Evolutionary conservation across 2,888 invertebrate genomes (phyloP).

Genomic region (Junonia oenone): DNA sequence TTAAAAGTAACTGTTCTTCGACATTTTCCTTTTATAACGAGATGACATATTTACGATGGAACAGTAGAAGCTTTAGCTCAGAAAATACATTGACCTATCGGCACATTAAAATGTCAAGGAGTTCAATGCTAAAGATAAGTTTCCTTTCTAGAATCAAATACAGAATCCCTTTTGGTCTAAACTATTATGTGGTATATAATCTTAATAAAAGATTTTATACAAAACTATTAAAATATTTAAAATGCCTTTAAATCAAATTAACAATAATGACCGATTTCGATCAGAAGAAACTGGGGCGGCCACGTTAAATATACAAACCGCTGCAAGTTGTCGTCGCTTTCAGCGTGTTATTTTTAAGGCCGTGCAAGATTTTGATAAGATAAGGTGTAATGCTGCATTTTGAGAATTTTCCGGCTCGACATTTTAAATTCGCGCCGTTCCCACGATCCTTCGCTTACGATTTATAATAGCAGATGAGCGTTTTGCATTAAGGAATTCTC

Average conservation of each 20-base stretch:
- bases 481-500: neutral
- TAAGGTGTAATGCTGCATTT: slow-evolving; percentile 9
- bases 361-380: slow-evolving; percentile 18
- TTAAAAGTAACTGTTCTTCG: neutral
- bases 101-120: neutral
- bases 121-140: neutral
- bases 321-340: slow-evolving; percentile 2
- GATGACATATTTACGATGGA: neutral
- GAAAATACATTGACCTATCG: neutral
- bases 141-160: neutral
- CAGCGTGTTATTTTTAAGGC: slow-evolving; percentile 16
- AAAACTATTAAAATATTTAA: neutral
- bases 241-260: neutral
- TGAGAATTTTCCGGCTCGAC: slow-evolving; percentile 14
- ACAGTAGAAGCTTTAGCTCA: neutral
- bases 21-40: neutral
- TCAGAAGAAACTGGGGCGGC: neutral
- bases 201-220: neutral
- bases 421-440: slow-evolving; percentile 7
- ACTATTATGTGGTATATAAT: neutral
- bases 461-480: neutral
- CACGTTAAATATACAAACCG: neutral
- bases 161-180: neutral
- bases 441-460: slow-evolving; percentile 5
- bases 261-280: neutral